A percentile compares a stretch with the other conserved stretches of the same genome.
These are phyloP conservation scores for Sinonovacula constricta DNA, from an alignment of 1,140 invertebrate genomes.

Conservation along the genomic window DNA sequence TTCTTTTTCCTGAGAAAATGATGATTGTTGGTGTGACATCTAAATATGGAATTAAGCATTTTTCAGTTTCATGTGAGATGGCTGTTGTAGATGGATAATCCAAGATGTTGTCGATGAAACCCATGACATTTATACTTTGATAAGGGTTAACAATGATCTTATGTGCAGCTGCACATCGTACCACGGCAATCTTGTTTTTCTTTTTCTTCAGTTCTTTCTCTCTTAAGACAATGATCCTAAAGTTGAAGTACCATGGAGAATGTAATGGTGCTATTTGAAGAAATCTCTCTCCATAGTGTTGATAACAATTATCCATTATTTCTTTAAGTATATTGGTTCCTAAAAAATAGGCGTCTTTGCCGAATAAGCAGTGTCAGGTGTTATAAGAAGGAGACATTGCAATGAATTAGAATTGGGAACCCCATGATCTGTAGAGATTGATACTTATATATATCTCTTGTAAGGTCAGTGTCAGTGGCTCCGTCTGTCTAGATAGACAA, in stretches of 20 bases:
- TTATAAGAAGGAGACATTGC: background rate
- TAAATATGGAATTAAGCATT: background rate
- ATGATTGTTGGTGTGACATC: slow-evolving; percentile 4
- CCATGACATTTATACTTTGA: too few relatives aligned
- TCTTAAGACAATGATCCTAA: too few relatives aligned
- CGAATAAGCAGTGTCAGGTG: slow-evolving; percentile 1
- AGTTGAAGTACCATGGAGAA: too few relatives aligned
- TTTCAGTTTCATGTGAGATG: too few relatives aligned
- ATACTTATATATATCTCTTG: background rate
- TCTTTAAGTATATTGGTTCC: background rate
- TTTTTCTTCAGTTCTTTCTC: too few relatives aligned
- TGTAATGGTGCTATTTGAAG: slow-evolving; percentile 1
- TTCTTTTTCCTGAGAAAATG: background rate
- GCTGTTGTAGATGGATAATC: too few relatives aligned
- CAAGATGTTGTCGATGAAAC: too few relatives aligned
- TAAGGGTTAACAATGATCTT: too few relatives aligned
- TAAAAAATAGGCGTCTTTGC: background rate
- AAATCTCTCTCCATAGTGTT: background rate
- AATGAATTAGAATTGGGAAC: background rate
- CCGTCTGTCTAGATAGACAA: too few relatives aligned
- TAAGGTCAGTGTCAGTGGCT: too few relatives aligned
- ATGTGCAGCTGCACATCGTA: too few relatives aligned
- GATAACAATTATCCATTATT: background rate
- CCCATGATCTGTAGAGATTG: background rate
- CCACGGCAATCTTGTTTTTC: too few relatives aligned